A percentile compares a stretch with the other conserved stretches of the same genome.
These are phyloP conservation scores for Dallia pectoralis DNA, from an alignment of 2,797 vertebrate species.

Conservation along the genomic window DNA sequence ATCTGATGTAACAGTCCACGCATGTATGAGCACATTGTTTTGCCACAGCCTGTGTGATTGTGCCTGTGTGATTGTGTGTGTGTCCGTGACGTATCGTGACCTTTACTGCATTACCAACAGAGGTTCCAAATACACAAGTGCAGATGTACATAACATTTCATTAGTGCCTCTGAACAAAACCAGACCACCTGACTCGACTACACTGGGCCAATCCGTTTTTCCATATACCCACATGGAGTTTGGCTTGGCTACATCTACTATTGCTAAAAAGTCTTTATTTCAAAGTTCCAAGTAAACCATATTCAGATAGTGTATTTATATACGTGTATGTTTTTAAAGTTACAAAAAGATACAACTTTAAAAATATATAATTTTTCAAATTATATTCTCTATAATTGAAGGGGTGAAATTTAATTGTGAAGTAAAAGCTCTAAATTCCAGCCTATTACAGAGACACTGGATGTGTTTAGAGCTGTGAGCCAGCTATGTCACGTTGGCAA, in stretches of 20 bases:
- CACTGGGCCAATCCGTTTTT: not conserved
- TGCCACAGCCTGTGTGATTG: not conserved
- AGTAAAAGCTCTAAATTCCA: no score
- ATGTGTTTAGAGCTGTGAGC: not conserved
- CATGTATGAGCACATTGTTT: constrained; percentile 7
- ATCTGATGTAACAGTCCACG: constrained; percentile 6
- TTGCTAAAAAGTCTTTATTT: no score
- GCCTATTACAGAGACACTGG: not conserved
- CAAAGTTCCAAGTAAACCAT: no score
- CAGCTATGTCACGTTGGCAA: no score
- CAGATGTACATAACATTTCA: not conserved
- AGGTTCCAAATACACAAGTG: not conserved
- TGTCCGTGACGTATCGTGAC: not conserved
- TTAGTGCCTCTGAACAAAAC: constrained; percentile 33
- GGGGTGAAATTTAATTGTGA: no score
- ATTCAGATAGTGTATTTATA: no score
- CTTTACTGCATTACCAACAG: no score
- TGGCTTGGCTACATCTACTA: no score
- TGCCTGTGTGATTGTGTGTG: not conserved
- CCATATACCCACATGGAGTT: not conserved
- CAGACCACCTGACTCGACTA: constrained; percentile 6
- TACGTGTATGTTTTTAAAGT: no score
- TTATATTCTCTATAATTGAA: no score
- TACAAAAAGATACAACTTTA: no score
- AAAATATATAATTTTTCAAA: no score